Percentiles rank a stretch among this genome's conserved stretches.
These are phyloP conservation scores for Carterocephalus palaemon DNA, from an alignment of 2,888 invertebrate genomes.

Conservation along the genomic window DNA sequence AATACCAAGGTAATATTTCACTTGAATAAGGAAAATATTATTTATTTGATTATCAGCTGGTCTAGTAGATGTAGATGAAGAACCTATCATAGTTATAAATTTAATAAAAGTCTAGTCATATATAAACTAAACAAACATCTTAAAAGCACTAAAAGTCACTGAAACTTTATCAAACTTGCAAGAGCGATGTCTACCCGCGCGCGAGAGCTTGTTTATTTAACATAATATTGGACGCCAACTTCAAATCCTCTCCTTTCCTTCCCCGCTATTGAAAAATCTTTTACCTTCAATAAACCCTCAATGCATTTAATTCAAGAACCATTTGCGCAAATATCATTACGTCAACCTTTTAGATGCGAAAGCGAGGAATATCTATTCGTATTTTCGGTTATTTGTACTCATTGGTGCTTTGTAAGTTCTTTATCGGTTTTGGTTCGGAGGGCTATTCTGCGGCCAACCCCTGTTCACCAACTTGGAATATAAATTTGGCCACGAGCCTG, in stretches of 20 bases:
- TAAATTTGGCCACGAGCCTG: constrained; percentile 58
- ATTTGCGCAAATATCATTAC: neutral
- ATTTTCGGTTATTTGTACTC: constrained; percentile 44
- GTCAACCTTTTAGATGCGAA: constrained; percentile 7
- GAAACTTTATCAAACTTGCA: constrained; percentile 12
- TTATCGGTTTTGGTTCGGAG: constrained; percentile 45
- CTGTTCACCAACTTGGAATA: constrained; percentile 59
- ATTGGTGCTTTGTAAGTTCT: constrained; percentile 55
- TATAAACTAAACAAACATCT: no score
- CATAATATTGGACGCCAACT: constrained; percentile 47
- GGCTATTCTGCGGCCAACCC: constrained; percentile 47
- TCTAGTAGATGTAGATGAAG: no score
- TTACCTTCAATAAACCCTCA: no score
- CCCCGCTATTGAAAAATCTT: constrained; percentile 39
- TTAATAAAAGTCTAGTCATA: no score
- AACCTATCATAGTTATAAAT: no score
- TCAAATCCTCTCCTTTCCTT: constrained; percentile 46
- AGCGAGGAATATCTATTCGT: constrained; percentile 26
- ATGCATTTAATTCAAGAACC: constrained; percentile 2
- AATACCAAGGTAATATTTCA: no score
- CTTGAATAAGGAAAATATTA: no score
- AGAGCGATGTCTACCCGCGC: constrained; percentile 26
- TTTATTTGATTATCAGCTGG: no score
- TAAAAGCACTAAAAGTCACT: no score
- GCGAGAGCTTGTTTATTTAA: constrained; percentile 54